Evolutionary conservation across 2,113 vertebrate genomes (phyloP).

Genomic region (Piaya cayana): DNA sequence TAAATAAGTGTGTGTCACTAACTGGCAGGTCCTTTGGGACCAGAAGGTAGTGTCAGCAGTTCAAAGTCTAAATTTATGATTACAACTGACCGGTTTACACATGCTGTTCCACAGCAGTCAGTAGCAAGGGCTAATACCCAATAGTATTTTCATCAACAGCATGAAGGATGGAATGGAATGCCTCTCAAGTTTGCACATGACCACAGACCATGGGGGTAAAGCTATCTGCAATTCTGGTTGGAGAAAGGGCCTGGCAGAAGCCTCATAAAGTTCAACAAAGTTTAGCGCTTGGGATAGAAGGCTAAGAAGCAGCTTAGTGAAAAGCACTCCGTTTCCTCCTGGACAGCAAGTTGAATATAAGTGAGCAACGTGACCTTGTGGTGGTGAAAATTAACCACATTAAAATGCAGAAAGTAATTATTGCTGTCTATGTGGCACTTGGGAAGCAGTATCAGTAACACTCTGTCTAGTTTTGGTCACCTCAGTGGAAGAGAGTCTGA

Average conservation of each 20-base stretch:
- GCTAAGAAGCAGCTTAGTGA: background rate
- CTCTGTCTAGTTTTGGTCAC: background rate
- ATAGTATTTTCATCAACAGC: background rate
- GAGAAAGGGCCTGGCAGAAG: background rate
- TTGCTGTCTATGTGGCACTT: background rate
- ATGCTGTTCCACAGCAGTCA: background rate
- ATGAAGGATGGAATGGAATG: background rate
- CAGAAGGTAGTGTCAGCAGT: background rate
- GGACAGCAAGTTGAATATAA: background rate
- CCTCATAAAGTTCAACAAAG: background rate
- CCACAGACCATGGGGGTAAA: background rate
- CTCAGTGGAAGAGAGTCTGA: background rate
- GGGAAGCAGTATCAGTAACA: background rate
- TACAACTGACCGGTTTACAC: background rate
- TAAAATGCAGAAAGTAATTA: background rate
- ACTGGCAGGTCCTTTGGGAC: background rate
- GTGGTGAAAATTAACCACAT: background rate
- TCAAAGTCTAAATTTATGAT: background rate
- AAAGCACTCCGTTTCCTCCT: background rate
- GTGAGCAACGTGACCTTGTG: background rate
- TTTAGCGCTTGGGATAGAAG: background rate
- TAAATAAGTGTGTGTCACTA: background rate
- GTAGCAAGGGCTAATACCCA: rapidly evolving
- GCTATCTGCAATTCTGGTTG: background rate
- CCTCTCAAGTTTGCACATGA: background rate